Conservation (phyloP, 2,797 vertebrate species). For the Myotis planiceps region DNA sequence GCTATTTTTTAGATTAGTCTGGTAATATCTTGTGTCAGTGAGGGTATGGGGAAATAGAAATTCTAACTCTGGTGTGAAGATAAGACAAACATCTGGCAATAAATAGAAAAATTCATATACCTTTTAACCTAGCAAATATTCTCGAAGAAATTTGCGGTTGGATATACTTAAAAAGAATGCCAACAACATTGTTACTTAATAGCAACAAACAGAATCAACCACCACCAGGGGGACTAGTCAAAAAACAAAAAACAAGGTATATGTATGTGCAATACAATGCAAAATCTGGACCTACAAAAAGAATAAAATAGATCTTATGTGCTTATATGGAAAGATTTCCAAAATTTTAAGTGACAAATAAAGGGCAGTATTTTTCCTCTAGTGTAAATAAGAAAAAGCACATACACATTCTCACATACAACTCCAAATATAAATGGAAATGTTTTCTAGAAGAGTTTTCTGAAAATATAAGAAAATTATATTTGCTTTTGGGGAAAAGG, state of each 20-base stretch:
- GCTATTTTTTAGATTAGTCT: constrained; percentile 10
- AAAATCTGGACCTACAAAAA: not conserved
- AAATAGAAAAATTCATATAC: not conserved
- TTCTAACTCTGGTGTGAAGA: not conserved
- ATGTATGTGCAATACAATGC: not conserved
- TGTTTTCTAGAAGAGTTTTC: constrained; percentile 22
- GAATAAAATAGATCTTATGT: not conserved
- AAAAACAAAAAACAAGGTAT: not conserved
- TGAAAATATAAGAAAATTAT: constrained; percentile 39
- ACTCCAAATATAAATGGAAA: not conserved
- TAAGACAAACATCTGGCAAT: not conserved
- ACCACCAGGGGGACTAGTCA: not conserved
- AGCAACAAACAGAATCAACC: constrained; percentile 9
- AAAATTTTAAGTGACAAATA: constrained; percentile 53
- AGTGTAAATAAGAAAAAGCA: constrained; percentile 37
- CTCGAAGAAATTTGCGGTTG: not conserved
- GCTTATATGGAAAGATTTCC: not conserved
- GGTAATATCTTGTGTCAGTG: not conserved
- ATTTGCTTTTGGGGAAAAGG: not conserved
- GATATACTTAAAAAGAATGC: constrained; percentile 13
- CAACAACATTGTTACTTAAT: not conserved
- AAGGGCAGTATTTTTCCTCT: not conserved
- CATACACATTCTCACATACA: not conserved
- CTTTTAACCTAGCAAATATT: not conserved
- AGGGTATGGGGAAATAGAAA: not conserved